Conservation (phyloP, 64 coral and sea anemone genomes). For the Montipora cactus region DNA sequence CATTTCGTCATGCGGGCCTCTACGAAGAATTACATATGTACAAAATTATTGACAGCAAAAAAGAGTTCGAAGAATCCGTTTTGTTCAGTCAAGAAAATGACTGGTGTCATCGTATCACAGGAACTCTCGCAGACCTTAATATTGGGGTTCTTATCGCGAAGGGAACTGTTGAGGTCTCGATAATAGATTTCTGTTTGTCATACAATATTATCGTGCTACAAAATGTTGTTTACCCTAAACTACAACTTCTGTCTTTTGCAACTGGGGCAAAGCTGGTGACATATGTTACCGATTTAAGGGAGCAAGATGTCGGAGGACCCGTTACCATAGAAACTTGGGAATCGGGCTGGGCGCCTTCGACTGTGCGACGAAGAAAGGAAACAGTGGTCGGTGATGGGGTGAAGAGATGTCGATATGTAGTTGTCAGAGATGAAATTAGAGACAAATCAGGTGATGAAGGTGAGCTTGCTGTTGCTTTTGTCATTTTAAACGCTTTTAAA, state of each 20-base stretch:
- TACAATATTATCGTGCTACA: slow-evolving; percentile 35
- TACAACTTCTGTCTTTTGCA: slow-evolving; percentile 52
- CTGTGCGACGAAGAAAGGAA: neutral
- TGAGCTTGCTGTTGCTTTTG: neutral
- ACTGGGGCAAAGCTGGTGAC: neutral
- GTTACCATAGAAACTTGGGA: slow-evolving; percentile 46
- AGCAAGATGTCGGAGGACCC: slow-evolving; percentile 42
- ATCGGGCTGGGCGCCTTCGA: slow-evolving; percentile 6
- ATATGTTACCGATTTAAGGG: slow-evolving; percentile 56
- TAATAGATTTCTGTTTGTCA: slow-evolving; percentile 45
- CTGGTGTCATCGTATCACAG: slow-evolving; percentile 13
- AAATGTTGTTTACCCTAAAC: neutral
- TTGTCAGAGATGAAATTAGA: neutral
- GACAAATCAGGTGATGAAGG: neutral
- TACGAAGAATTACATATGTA: slow-evolving; percentile 36
- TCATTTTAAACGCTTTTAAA: neutral
- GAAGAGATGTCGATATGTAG: neutral
- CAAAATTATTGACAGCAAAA: slow-evolving; percentile 28
- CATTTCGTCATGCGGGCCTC: slow-evolving; percentile 39
- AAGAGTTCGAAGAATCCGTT: neutral
- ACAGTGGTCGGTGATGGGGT: neutral
- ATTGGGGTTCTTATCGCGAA: slow-evolving; percentile 47
- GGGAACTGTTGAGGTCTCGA: slow-evolving; percentile 31
- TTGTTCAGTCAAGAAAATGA: neutral
- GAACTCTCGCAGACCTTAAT: neutral